Evolutionary conservation across 2,797 vertebrate genomes (phyloP).

Genomic region (Lycodopsis pacificus): DNA sequence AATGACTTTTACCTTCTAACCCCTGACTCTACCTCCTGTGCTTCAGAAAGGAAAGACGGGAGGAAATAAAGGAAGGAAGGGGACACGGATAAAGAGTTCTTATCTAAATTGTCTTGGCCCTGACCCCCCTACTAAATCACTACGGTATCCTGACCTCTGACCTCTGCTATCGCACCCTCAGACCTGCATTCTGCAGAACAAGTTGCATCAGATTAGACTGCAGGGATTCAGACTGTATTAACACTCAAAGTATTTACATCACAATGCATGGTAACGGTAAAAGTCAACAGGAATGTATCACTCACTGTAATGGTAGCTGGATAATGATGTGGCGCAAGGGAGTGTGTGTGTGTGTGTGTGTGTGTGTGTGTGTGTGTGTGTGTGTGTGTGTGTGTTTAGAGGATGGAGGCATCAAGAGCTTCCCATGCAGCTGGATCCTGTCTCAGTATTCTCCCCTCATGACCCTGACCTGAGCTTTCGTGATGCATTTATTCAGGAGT

Average conservation of each 20-base stretch:
- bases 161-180: conserved; percentile 53
- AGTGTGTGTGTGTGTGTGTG: conserved; percentile 42
- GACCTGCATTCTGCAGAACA: conserved; percentile 27
- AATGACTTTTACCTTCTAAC: conserved; percentile 57
- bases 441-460: conserved; percentile 62
- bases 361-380: conserved; percentile 45
- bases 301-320: conserved; percentile 17
- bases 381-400: conserved; percentile 50
- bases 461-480: conserved; percentile 69
- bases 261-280: conserved; percentile 15
- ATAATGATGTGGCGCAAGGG: conserved; percentile 32
- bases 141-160: conserved; percentile 69
- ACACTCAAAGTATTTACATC: neutral
- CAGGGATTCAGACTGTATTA: conserved; percentile 11
- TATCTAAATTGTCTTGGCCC: conserved; percentile 85
- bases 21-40: conserved; percentile 45
- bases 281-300: neutral
- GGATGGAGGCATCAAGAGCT: conserved; percentile 86
- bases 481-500: conserved; percentile 30
- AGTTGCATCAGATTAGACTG: conserved; percentile 25
- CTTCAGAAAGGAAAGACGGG: conserved; percentile 60
- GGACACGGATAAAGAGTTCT: conserved; percentile 71
- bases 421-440: conserved; percentile 92
- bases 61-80: conserved; percentile 69
- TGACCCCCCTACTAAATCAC: conserved; percentile 75